Conservation (phyloP, 1,140 invertebrate genomes). For the Bombyx mori region DNA sequence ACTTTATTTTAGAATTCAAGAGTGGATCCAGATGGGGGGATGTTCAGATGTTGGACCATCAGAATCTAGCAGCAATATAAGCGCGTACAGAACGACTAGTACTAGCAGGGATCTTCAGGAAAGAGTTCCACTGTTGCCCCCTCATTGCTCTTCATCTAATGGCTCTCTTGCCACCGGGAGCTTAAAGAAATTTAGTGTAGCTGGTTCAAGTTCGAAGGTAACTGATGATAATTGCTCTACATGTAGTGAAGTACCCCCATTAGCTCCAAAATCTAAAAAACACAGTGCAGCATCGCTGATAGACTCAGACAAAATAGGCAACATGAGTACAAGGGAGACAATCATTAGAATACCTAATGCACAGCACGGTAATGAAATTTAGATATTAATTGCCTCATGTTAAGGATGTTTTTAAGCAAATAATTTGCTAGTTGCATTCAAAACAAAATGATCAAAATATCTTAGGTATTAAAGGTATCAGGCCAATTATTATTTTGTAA, state of each 20-base stretch:
- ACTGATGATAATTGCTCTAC: slow-evolving; percentile 53
- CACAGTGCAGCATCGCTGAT: slow-evolving; percentile 53
- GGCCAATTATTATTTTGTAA: no score
- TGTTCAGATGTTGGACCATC: slow-evolving; percentile 42
- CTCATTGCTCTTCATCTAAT: slow-evolving; percentile 58
- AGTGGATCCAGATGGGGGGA: slow-evolving; percentile 57
- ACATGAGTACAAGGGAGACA: slow-evolving; percentile 43
- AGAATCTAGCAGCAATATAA: slow-evolving; percentile 32
- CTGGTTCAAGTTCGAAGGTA: slow-evolving; percentile 41
- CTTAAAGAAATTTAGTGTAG: slow-evolving; percentile 48
- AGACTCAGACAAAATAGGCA: slow-evolving; percentile 37
- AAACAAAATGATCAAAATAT: no score
- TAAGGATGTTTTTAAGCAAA: not conserved
- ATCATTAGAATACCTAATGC: slow-evolving; percentile 55
- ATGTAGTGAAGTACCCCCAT: slow-evolving; percentile 52
- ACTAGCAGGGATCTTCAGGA: slow-evolving; percentile 45
- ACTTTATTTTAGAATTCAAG: slow-evolving; percentile 35
- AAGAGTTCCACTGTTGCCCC: slow-evolving; percentile 42
- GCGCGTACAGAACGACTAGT: slow-evolving; percentile 30
- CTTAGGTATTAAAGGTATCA: no score
- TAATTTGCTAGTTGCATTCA: no score
- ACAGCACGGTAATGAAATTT: slow-evolving; percentile 54
- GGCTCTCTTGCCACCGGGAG: slow-evolving; percentile 53
- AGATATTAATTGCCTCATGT: slow-evolving; percentile 15
- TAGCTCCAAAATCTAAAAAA: slow-evolving; percentile 56